These are phyloP conservation scores for Uria aalge DNA, from an alignment of 2,113 vertebrate species.

Conservation along the genomic window DNA sequence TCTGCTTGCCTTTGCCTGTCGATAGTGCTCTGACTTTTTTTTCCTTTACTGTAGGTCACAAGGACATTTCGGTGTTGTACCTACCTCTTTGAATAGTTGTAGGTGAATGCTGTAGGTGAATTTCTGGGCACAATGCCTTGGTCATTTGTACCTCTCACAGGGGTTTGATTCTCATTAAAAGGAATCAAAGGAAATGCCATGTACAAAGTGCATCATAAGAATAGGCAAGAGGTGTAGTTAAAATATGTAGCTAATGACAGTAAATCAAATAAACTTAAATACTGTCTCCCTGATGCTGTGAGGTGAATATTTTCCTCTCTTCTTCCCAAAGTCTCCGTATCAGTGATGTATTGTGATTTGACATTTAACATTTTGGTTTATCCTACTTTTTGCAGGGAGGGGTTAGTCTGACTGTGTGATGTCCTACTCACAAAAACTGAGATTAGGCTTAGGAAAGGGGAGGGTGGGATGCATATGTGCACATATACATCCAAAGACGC, in stretches of 20 bases:
- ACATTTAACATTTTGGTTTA: neutral
- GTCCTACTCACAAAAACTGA: neutral
- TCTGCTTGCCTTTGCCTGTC: neutral
- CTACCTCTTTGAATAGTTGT: neutral
- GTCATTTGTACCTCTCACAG: accelerated
- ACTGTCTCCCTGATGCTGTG: neutral
- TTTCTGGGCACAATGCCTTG: neutral
- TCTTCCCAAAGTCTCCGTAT: neutral
- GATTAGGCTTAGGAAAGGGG: neutral
- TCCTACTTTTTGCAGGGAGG: neutral
- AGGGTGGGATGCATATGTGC: accelerated
- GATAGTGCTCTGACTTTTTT: neutral
- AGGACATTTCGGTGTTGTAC: neutral
- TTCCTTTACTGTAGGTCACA: neutral
- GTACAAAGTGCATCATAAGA: neutral
- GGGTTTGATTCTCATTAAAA: neutral
- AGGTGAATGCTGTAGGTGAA: neutral
- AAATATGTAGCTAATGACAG: neutral
- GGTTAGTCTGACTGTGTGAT: neutral
- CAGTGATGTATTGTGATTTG: neutral
- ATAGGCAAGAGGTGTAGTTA: neutral
- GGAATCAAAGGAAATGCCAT: neutral
- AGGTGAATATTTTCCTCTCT: neutral
- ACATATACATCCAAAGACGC: neutral
- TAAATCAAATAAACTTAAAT: neutral